Percentiles rank a stretch among this genome's conserved stretches.
Conservation (phyloP, 2,888 invertebrate species). For the Tetanocera ferruginea region DNA sequence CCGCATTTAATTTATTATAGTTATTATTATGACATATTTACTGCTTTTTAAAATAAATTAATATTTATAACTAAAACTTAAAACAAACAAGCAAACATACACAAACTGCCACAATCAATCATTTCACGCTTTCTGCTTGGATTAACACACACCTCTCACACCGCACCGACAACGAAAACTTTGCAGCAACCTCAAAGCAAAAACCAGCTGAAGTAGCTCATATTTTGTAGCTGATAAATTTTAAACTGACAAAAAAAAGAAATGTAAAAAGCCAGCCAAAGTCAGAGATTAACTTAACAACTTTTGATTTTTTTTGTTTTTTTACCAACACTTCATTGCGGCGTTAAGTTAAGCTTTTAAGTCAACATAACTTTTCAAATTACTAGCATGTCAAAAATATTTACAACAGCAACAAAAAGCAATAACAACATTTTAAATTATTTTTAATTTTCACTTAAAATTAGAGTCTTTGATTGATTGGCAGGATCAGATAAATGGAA, state of each 20-base stretch:
- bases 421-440: not conserved
- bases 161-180: not conserved
- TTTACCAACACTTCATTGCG: not conserved
- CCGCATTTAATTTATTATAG: too few relatives aligned
- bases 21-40: too few relatives aligned
- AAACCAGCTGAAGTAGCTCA: not conserved
- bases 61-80: too few relatives aligned
- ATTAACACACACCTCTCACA: not conserved
- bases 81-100: too few relatives aligned
- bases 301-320: not conserved
- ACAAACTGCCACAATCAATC: not conserved
- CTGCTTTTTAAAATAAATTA: too few relatives aligned
- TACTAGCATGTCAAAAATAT: not conserved
- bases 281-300: conserved; percentile 4
- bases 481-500: conserved; percentile 27
- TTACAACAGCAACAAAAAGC: not conserved
- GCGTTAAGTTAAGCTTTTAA: not conserved
- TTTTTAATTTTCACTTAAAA: conserved; percentile 9
- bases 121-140: not conserved
- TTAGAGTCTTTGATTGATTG: conserved; percentile 18
- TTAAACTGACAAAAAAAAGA: not conserved
- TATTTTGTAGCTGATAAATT: not conserved
- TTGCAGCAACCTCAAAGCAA: not conserved
- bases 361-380: not conserved
- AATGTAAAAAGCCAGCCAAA: not conserved